Evolutionary conservation across 2,888 invertebrate species (phyloP).

Genomic region (Tachina fera): DNA sequence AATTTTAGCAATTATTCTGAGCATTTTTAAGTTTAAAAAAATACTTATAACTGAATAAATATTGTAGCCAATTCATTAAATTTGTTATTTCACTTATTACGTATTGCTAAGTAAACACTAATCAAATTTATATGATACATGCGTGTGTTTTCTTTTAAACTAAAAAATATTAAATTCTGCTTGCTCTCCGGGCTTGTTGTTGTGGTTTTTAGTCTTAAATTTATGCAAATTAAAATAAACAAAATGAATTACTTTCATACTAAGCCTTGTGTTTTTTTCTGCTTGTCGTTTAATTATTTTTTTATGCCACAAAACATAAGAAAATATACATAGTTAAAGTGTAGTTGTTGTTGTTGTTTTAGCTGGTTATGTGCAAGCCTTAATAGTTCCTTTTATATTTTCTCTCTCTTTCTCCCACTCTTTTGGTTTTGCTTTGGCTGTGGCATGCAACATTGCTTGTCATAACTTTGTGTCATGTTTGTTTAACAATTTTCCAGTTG

Average conservation of each 20-base stretch:
- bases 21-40: no score
- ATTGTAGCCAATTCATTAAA: no score
- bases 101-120: no score
- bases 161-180: conserved; percentile 15
- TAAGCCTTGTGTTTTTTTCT: not conserved
- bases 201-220: conserved; percentile 4
- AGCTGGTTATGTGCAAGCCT: not conserved
- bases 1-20: no score
- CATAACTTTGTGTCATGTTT: conserved; percentile 61
- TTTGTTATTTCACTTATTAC: no score
- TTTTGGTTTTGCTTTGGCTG: conserved; percentile 1
- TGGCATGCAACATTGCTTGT: conserved; percentile 46
- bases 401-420: not conserved
- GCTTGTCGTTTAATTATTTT: conserved; percentile 41
- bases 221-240: conserved; percentile 21
- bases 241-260: not conserved
- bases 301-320: conserved; percentile 47
- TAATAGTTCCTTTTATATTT: not conserved
- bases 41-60: no score
- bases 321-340: conserved; percentile 24
- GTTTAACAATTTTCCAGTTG: conserved; percentile 29
- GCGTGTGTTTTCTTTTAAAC: not conserved
- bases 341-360: not conserved
- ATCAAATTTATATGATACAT: no score
- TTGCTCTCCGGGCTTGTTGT: conserved; percentile 8